Evolutionary conservation across 1,140 invertebrate species (phyloP).

Genomic region (Ips typographus): DNA sequence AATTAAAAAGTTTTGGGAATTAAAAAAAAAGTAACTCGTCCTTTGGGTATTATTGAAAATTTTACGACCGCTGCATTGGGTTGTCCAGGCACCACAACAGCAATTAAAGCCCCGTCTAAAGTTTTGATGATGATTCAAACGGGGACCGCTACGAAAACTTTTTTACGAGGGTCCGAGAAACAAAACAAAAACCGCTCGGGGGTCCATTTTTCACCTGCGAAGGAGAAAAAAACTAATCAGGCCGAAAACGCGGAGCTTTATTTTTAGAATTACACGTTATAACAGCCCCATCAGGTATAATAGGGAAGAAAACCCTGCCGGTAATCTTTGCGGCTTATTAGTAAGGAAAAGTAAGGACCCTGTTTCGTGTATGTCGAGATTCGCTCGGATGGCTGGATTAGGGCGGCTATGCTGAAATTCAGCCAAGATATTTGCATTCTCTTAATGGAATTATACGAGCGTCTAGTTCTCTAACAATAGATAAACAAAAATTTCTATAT

Average conservation of each 20-base stretch:
- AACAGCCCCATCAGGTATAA: conserved; percentile 26
- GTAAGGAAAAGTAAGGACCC: conserved; percentile 18
- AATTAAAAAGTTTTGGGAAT: no score
- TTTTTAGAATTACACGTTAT: conserved; percentile 22
- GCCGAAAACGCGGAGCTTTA: conserved; percentile 22
- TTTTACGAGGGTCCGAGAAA: neutral
- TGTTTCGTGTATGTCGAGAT: conserved; percentile 12
- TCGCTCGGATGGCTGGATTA: neutral
- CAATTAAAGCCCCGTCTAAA: no score
- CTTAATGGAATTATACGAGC: neutral
- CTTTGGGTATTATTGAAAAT: no score
- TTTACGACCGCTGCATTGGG: no score
- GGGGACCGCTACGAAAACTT: neutral
- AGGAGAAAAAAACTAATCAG: conserved; percentile 23
- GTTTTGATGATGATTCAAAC: no score
- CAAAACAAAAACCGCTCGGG: conserved; percentile 6
- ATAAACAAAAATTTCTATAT: no score
- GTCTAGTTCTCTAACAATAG: no score
- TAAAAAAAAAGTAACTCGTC: no score
- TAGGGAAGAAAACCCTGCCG: conserved; percentile 9
- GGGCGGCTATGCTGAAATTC: neutral
- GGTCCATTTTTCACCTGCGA: conserved; percentile 15
- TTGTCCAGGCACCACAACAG: no score
- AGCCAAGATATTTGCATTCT: conserved; percentile 10
- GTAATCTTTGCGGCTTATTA: conserved; percentile 28